These are phyloP conservation scores for Astropecten irregularis DNA, from an alignment of 53 echinoderm and acorn worm species.

Conservation along the genomic window DNA sequence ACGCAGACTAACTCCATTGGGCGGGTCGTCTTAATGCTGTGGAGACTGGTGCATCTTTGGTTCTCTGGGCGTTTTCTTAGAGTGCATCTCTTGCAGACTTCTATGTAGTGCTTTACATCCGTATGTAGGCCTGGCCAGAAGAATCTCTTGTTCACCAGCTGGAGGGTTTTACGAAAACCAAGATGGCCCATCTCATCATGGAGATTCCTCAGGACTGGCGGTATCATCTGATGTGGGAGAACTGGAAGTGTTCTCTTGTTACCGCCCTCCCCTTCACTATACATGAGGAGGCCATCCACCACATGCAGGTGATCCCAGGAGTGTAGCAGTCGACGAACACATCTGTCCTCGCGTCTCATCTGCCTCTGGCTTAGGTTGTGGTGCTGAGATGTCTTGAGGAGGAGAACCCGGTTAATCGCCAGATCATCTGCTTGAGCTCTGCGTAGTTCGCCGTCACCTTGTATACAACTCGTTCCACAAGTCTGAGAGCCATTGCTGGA, in stretches of 20 bases:
- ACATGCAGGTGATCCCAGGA: conserved; percentile 40
- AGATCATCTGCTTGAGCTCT: background rate
- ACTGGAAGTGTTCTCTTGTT: background rate
- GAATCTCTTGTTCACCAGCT: conserved; percentile 26
- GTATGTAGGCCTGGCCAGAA: conserved; percentile 39
- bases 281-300: background rate
- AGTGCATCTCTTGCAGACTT: background rate
- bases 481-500: background rate
- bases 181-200: conserved; percentile 68
- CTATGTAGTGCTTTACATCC: conserved; percentile 7
- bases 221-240: conserved; percentile 2
- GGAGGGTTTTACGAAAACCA: conserved; percentile 51
- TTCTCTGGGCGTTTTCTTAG: background rate
- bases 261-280: conserved; percentile 2
- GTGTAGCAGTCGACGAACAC: background rate
- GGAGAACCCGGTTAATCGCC: background rate
- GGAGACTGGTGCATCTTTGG: background rate
- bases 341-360: background rate
- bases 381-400: background rate
- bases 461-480: background rate
- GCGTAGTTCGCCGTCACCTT: conserved; percentile 13
- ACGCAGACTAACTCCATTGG: background rate
- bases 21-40: background rate
- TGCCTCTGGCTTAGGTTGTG: conserved; percentile 6
- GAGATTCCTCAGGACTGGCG: conserved; percentile 5